Conservation (phyloP, 1,140 invertebrate species). For the Araneus ventricosus region DNA sequence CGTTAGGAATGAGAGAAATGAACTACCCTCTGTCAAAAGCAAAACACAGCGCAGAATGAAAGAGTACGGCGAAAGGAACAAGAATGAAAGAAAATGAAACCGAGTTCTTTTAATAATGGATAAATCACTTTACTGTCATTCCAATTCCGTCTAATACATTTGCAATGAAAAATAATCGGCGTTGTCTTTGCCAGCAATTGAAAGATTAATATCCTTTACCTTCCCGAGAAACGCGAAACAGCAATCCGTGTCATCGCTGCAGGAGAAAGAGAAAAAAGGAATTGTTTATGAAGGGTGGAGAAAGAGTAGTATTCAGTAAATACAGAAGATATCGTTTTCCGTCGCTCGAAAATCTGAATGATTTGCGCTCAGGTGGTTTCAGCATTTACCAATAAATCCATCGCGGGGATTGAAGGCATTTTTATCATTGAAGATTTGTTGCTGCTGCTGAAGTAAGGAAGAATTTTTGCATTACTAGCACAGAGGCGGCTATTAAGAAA, state of each 20-base stretch:
- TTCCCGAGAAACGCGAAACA: constrained; percentile 1
- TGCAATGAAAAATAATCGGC: constrained; percentile 38
- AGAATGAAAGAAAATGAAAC: background rate
- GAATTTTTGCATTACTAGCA: constrained; percentile 19
- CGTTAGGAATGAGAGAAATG: background rate
- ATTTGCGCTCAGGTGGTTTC: constrained; percentile 56
- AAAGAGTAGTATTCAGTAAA: background rate
- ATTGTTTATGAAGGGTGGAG: background rate
- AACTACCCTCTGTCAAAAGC: background rate
- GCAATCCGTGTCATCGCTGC: constrained; percentile 35
- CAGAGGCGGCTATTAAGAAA: constrained; percentile 36
- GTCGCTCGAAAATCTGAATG: constrained; percentile 15
- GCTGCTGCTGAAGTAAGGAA: constrained; percentile 22
- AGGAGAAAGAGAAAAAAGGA: background rate
- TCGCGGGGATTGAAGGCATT: constrained; percentile 6
- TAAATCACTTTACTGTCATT: constrained; percentile 48
- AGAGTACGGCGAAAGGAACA: background rate
- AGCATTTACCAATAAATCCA: constrained; percentile 54
- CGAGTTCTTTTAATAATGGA: background rate
- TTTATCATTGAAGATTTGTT: constrained; percentile 39
- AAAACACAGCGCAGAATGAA: background rate
- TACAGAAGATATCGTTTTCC: constrained; percentile 41
- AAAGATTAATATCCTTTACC: constrained; percentile 42
- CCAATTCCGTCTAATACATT: background rate
- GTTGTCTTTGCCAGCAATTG: constrained; percentile 46